Base-by-base conservation (phyloP, 2,888 invertebrate species). In the Clivina fossor region DNA sequence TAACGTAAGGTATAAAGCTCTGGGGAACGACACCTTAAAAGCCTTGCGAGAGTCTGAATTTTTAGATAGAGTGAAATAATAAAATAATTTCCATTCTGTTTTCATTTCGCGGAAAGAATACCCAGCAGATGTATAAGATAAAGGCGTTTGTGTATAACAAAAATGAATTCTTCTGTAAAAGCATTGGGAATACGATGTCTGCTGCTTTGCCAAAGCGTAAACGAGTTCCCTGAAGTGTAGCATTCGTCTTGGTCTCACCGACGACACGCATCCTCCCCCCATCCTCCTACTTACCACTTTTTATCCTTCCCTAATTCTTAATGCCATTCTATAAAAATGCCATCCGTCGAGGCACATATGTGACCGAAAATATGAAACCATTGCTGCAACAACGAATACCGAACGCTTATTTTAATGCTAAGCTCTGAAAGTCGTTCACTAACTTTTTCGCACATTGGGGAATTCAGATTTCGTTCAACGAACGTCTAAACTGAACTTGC, bases 1-100 rank as follows among this genome's bases (percentile, higher is more conserved):
- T 40, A 51, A 51, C 41, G 41, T 53, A 53, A 53, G 41, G 53
- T 44, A 44, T 57, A 58, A 61, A 61, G 16, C 63, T 57, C 61
- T 16, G n/a, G 64, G 61, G 63, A 61, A 51, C 53, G 33, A 53
- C 53, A 53, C 62, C 61, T 62, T 62, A 62, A 64, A 62, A 63
- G 64, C 61, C 60, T 60, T 58, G 44, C 53, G 59, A 60, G 61
- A 62, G 59, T 49, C 58, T 50, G 58, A 61, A 61, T 60, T 61
- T 61, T 57, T 58, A 59, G 60, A 60, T 63, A 62, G 61, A 57
- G 61, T 40, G 62, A 64, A 63, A 62, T 62, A 64, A 64, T 63
- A 62, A 63, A 58, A 62, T 64, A 62, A 64, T 64, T 64, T 63
- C 61, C 58, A 63, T 63, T 61, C 59, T 60, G 58, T 59, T 60